Conservation (phyloP, 2,113 vertebrate species). For the Corvus hawaiiensis region DNA sequence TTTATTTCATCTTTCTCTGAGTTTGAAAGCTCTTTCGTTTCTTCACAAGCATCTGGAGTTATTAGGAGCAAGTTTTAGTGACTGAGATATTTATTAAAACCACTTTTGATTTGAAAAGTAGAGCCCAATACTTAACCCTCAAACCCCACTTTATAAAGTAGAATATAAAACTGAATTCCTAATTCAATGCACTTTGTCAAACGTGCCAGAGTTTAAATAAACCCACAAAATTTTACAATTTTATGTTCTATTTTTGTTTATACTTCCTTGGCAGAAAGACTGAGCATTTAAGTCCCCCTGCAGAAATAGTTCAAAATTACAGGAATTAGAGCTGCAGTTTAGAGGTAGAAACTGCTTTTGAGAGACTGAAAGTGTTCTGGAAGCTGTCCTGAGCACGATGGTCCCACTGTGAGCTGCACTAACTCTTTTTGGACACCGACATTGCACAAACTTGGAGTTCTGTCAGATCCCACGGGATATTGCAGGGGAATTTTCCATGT, state of each 20-base stretch:
- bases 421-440: neutral
- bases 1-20: neutral
- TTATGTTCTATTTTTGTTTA: neutral
- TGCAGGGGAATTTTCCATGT: neutral
- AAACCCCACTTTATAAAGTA: neutral
- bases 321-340: neutral
- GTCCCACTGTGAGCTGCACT: neutral
- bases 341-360: neutral
- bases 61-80: neutral
- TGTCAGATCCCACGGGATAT: accelerated
- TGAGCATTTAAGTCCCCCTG: neutral
- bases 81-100: neutral
- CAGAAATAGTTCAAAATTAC: neutral
- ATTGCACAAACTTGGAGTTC: accelerated
- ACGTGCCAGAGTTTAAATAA: neutral
- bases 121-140: neutral
- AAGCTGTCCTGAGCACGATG: neutral
- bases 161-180: neutral
- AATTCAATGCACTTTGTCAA: neutral
- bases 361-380: neutral
- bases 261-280: neutral
- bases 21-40: neutral
- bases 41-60: neutral
- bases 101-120: neutral
- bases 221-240: neutral